Conservation (phyloP, 2,113 vertebrate genomes). For the Notechis scutatus region DNA sequence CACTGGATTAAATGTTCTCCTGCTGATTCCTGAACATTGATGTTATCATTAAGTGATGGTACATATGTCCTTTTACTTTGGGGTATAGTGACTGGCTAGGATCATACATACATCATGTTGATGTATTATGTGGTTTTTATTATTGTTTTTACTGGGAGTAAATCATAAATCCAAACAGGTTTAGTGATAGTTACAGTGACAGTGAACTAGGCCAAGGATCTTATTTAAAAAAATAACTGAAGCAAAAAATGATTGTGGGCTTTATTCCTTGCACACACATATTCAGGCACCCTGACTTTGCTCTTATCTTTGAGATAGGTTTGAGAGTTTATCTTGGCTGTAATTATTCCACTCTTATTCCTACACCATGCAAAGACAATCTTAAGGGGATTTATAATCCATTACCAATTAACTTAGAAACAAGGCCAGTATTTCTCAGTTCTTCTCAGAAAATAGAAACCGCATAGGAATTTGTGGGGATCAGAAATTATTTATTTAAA, state of each 20-base stretch:
- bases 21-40: neutral
- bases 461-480: no score
- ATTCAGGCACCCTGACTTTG: neutral
- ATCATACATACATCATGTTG: neutral
- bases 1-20: neutral
- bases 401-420: neutral
- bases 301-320: neutral
- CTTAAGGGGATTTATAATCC: neutral
- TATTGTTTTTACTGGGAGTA: neutral
- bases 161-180: neutral
- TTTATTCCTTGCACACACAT: neutral
- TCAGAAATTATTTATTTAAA: no score
- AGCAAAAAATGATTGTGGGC: neutral
- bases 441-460: no score
- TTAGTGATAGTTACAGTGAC: neutral
- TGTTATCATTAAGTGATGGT: neutral
- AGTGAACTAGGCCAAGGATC: neutral
- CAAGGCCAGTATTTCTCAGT: no score
- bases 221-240: neutral
- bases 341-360: neutral
- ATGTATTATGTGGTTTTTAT: neutral
- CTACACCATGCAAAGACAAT: neutral
- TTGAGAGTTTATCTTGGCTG: neutral
- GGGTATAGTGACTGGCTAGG: neutral
- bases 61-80: neutral